Percentiles rank a stretch among this genome's conserved stretches.
phyloP scores from a whole-genome alignment of 1,140 invertebrate genomes.

The Caerostris darwini region DNA sequence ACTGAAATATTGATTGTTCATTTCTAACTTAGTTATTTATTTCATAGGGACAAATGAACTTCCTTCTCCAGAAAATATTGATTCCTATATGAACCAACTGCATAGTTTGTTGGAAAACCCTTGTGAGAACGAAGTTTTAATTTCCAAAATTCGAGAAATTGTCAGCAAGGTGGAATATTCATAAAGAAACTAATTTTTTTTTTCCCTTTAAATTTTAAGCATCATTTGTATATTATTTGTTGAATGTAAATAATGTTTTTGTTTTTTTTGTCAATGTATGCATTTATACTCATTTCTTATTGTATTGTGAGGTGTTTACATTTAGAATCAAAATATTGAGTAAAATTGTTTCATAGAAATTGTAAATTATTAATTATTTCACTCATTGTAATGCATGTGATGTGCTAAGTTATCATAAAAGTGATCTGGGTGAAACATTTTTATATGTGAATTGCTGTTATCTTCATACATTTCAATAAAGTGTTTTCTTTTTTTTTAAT shows the following conservation, averaged over 20 bases:
- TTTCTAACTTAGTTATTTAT: background rate
- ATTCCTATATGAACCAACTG: slow-evolving; percentile 91
- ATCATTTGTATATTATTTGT: background rate
- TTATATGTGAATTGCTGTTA: no score
- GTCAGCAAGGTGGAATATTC: slow-evolving; percentile 81
- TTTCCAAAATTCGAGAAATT: slow-evolving; percentile 82
- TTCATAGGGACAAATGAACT: slow-evolving; percentile 86
- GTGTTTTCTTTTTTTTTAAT: no score
- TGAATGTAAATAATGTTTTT: background rate
- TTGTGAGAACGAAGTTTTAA: slow-evolving; percentile 82
- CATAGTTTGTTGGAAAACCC: slow-evolving; percentile 84
- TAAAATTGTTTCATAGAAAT: no score
- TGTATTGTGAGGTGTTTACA: no score
- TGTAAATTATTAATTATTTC: no score
- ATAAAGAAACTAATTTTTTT: background rate
- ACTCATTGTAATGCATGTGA: no score
- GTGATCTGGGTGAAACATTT: no score
- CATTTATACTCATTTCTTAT: background rate
- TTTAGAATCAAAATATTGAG: no score
- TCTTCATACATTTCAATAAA: no score
- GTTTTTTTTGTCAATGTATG: background rate
- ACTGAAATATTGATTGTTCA: background rate
- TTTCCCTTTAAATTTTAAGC: background rate
- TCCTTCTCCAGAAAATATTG: slow-evolving; percentile 90
- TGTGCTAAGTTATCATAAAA: no score